phyloP scores from a whole-genome alignment of 1,140 invertebrate species.

The Elysia chlorotica region DNA sequence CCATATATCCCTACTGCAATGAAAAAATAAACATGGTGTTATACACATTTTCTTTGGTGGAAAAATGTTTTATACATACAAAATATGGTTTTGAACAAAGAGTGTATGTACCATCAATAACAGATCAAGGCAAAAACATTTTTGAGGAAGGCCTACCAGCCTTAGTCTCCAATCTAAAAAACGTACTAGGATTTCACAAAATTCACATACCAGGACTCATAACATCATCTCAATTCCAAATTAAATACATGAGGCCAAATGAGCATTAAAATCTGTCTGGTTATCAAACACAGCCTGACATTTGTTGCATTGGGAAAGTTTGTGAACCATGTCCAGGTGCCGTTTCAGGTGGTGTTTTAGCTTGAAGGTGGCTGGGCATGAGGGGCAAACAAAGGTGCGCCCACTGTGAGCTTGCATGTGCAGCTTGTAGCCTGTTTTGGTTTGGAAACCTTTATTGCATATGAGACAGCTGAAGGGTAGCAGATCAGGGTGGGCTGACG shows the following conservation, averaged over 20 bases:
- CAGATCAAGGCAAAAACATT: no score
- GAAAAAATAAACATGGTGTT: no score
- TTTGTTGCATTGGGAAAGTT: slow-evolving; percentile 4
- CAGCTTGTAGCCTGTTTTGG: not conserved
- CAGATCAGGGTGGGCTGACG: not conserved
- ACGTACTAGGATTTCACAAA: no score
- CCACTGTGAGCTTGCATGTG: slow-evolving; percentile 8
- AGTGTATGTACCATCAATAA: no score
- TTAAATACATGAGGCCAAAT: not conserved
- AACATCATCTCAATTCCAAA: no score
- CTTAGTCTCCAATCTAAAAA: no score
- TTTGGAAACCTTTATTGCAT: slow-evolving; percentile 2
- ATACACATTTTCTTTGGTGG: no score
- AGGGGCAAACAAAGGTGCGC: not conserved
- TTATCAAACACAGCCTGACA: slow-evolving; percentile 1
- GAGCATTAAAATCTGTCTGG: not conserved
- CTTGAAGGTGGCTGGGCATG: not conserved
- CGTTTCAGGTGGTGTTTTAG: slow-evolving; percentile 14
- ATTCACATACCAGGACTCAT: no score
- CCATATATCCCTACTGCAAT: no score
- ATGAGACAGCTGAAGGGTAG: slow-evolving; percentile 4
- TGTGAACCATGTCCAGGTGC: slow-evolving; percentile 4
- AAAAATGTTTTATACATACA: no score
- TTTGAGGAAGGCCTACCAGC: no score
- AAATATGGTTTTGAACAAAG: no score